Conservation (phyloP, 2,797 vertebrate species). For the Amphiprion clarkii region DNA sequence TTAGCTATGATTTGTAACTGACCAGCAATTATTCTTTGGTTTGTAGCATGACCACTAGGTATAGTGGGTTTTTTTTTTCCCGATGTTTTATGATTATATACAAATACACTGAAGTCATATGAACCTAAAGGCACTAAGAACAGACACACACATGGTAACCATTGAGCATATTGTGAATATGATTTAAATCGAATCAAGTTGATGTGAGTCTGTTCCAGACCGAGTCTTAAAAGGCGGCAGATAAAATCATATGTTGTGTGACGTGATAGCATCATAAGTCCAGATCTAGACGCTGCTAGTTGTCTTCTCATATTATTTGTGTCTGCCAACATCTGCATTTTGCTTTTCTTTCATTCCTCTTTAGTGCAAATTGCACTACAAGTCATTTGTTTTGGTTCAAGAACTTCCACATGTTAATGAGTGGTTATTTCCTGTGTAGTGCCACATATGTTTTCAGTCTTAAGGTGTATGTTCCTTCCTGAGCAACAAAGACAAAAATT, state of each 20-base stretch:
- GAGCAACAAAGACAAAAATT: background rate
- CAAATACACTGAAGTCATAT: background rate
- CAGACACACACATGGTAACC: background rate
- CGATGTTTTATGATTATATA: background rate
- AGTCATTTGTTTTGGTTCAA: background rate
- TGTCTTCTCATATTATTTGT: background rate
- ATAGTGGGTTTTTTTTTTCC: background rate
- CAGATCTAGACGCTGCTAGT: background rate
- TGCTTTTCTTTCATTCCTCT: background rate
- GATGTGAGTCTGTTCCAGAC: too few species aligned
- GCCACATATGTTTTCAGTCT: background rate
- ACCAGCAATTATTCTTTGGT: background rate
- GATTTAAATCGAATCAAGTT: too few species aligned
- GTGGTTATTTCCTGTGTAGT: background rate
- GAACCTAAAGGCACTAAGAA: background rate
- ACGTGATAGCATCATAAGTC: background rate
- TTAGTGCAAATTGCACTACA: background rate
- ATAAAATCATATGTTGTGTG: conserved; percentile 1
- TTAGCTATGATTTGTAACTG: background rate
- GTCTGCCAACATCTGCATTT: background rate
- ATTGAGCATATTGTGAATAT: too few species aligned
- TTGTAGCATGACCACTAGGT: background rate
- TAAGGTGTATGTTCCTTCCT: background rate
- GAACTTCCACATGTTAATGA: background rate
- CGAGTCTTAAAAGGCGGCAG: background rate